phyloP scores from a whole-genome alignment of 2,888 invertebrate genomes.

The Galeruca laticollis region DNA sequence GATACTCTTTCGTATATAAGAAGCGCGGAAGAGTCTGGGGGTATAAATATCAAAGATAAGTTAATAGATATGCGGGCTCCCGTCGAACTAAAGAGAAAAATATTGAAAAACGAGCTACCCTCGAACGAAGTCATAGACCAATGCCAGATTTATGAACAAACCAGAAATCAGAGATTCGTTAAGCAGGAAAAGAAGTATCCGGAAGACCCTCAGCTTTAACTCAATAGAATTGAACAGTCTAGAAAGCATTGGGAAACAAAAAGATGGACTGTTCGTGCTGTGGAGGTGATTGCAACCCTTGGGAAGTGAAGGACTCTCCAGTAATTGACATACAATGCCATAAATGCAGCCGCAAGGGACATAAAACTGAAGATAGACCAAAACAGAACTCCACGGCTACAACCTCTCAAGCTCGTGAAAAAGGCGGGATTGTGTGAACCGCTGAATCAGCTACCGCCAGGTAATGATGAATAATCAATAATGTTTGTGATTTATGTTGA shows the following conservation, averaged over 20 bases:
- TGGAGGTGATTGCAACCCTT: constrained; percentile 19
- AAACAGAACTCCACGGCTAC: too few relatives aligned
- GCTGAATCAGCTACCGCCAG: too few relatives aligned
- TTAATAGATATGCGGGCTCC: constrained; percentile 49
- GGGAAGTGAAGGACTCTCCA: constrained; percentile 34
- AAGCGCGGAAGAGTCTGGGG: constrained; percentile 44
- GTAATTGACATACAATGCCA: constrained; percentile 40
- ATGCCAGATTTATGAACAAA: constrained; percentile 39
- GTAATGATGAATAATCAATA: too few relatives aligned
- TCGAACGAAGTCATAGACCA: constrained; percentile 33
- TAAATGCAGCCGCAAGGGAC: constrained; percentile 40
- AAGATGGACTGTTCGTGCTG: constrained; percentile 26
- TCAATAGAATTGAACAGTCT: constrained; percentile 27
- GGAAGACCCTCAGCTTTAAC: background rate
- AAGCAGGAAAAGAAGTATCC: constrained; percentile 33
- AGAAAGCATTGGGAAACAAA: constrained; percentile 27
- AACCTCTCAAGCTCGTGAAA: too few relatives aligned
- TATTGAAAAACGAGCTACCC: constrained; percentile 41
- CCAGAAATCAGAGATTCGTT: constrained; percentile 29
- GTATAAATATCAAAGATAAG: constrained; percentile 50
- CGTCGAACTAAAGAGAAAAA: constrained; percentile 45
- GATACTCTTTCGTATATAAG: too few relatives aligned
- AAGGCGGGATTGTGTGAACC: too few relatives aligned
- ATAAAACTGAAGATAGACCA: too few relatives aligned
- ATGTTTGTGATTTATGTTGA: too few relatives aligned